These are phyloP conservation scores for Malurus cyaneus DNA, from an alignment of 2,113 vertebrate genomes.

Conservation along the genomic window DNA sequence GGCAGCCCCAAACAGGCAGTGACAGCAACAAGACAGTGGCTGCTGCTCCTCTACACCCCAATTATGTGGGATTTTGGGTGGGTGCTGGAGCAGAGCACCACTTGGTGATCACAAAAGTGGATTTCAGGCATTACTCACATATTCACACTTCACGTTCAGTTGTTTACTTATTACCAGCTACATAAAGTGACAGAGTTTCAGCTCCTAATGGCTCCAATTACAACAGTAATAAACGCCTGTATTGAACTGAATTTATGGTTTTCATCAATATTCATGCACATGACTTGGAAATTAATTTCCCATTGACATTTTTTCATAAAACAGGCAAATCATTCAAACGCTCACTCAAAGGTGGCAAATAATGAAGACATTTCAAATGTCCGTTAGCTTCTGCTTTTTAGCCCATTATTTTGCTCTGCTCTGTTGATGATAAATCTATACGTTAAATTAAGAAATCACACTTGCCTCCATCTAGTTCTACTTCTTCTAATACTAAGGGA, in stretches of 20 bases:
- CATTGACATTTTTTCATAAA: conserved; percentile 3
- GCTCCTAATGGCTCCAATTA: conserved; percentile 29
- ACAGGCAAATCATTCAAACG: neutral
- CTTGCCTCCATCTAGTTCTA: neutral
- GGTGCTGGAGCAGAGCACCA: neutral
- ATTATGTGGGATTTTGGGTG: fast-evolving
- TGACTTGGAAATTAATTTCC: conserved; percentile 46
- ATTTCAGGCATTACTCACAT: neutral
- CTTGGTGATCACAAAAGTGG: neutral
- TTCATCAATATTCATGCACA: conserved; percentile 32
- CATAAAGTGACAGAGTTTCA: neutral
- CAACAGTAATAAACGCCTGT: neutral
- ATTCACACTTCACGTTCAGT: neutral
- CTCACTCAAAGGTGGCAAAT: conserved; percentile 14
- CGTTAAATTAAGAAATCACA: neutral
- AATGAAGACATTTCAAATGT: neutral
- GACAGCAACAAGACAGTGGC: fast-evolving
- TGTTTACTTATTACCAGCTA: neutral
- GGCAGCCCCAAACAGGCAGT: neutral
- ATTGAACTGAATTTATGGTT: neutral
- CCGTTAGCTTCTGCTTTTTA: neutral
- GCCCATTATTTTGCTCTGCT: neutral
- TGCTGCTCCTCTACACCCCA: neutral
- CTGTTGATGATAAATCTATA: neutral
- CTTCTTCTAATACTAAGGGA: neutral